Conservation (phyloP, 1,140 invertebrate genomes). For the Ectropis grisescens region DNA sequence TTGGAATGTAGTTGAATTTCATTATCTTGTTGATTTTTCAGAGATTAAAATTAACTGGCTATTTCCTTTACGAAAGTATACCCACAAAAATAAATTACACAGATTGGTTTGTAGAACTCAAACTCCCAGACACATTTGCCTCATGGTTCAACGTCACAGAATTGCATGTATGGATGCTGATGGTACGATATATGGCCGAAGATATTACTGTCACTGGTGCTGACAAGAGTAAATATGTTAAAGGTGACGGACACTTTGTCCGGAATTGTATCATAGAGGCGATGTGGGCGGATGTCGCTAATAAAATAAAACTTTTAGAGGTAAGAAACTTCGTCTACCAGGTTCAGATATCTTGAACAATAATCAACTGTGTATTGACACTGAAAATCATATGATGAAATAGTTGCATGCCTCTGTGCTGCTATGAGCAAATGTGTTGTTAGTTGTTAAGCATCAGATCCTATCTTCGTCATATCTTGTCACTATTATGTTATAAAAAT, state of each 20-base stretch:
- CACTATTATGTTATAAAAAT: too few species aligned
- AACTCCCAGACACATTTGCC: constrained; percentile 83
- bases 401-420: too few species aligned
- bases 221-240: constrained; percentile 46
- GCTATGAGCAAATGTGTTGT: too few species aligned
- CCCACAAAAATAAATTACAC: constrained; percentile 74
- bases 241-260: constrained; percentile 76
- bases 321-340: too few species aligned
- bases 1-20: too few species aligned
- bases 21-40: constrained; percentile 43
- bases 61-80: constrained; percentile 75
- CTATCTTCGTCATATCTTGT: too few species aligned
- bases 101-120: constrained; percentile 75
- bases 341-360: too few species aligned
- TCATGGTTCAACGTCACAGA: constrained; percentile 89
- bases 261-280: constrained; percentile 82
- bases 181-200: constrained; percentile 83
- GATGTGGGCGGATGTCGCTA: constrained; percentile 85
- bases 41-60: constrained; percentile 72
- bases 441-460: too few species aligned
- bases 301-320: constrained; percentile 79
- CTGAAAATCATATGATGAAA: too few species aligned
- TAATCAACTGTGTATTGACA: too few species aligned
- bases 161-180: constrained; percentile 87
- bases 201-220: constrained; percentile 51